Percentiles rank a stretch among this genome's conserved stretches.
phyloP scores from a whole-genome alignment of 2,113 vertebrate genomes.

The Microtus pennsylvanicus region DNA sequence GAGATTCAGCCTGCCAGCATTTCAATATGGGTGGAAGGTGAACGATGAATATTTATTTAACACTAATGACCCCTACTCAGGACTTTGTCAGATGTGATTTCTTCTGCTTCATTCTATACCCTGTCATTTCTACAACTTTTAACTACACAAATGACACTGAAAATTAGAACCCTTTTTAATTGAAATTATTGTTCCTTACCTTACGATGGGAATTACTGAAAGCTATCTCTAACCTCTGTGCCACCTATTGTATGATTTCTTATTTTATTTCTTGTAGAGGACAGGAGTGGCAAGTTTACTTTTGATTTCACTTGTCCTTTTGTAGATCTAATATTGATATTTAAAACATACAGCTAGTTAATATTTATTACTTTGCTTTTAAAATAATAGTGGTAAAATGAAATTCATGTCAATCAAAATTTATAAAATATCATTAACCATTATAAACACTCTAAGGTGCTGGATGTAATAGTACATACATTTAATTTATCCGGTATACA shows the following conservation, averaged over 20 bases:
- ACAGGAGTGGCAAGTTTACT: slow-evolving; percentile 37
- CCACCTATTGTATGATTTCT: slow-evolving; percentile 19
- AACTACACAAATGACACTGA: slow-evolving; percentile 26
- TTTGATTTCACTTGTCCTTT: slow-evolving; percentile 71
- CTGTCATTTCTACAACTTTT: slow-evolving; percentile 6
- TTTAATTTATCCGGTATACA: not conserved
- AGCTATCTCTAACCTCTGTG: slow-evolving; percentile 42
- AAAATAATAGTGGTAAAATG: slow-evolving; percentile 61
- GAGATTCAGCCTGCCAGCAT: slow-evolving; percentile 58
- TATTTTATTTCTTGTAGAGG: slow-evolving; percentile 53
- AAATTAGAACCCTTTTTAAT: slow-evolving; percentile 8
- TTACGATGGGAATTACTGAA: slow-evolving; percentile 51
- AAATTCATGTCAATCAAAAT: slow-evolving; percentile 73
- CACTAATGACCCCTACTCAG: slow-evolving; percentile 57
- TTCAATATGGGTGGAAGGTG: slow-evolving; percentile 59
- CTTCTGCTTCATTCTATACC: slow-evolving; percentile 24
- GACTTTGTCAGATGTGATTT: slow-evolving; percentile 60
- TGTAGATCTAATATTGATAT: slow-evolving; percentile 45
- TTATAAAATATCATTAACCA: slow-evolving; percentile 68
- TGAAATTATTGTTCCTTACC: not conserved
- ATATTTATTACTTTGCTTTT: slow-evolving; percentile 74
- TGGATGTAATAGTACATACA: not conserved
- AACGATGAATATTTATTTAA: slow-evolving; percentile 76
- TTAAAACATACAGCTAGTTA: slow-evolving; percentile 51
- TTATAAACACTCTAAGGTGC: slow-evolving; percentile 37